Evolutionary conservation across 2,797 vertebrate species (phyloP).

Genomic region (Urocyon cinereoargenteus): DNA sequence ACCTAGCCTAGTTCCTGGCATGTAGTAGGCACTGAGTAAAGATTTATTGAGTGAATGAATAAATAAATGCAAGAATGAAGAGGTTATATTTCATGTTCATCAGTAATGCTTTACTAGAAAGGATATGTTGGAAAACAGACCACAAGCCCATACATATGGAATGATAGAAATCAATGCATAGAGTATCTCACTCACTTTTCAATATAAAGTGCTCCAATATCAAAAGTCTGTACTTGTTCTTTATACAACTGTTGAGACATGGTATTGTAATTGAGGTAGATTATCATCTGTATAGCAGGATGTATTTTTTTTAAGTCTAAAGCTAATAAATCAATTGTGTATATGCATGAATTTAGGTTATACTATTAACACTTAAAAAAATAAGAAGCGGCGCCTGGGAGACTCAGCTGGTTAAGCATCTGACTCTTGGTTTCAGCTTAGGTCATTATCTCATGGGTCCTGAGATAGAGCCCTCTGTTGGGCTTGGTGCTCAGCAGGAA

Average conservation of each 20-base stretch:
- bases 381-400: background rate
- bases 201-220: constrained; percentile 22
- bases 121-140: constrained; percentile 22
- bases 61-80: constrained; percentile 32
- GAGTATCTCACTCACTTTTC: constrained; percentile 9
- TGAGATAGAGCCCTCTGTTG: background rate
- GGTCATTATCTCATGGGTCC: background rate
- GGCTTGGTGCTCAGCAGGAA: background rate
- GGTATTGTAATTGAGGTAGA: background rate
- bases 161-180: constrained; percentile 52
- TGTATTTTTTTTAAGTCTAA: background rate
- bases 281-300: background rate
- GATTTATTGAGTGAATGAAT: constrained; percentile 31
- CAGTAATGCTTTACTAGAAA: constrained; percentile 25
- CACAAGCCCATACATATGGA: background rate
- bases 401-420: background rate
- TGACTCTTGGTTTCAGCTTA: background rate
- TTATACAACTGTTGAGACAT: background rate
- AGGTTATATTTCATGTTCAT: background rate
- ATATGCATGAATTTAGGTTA: background rate
- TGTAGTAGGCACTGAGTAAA: background rate
- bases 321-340: background rate
- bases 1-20: background rate
- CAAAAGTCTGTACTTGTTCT: constrained; percentile 35
- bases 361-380: background rate